These are phyloP conservation scores for Thalassarche chlororhynchos DNA, from an alignment of 2,113 vertebrate genomes.

Conservation along the genomic window DNA sequence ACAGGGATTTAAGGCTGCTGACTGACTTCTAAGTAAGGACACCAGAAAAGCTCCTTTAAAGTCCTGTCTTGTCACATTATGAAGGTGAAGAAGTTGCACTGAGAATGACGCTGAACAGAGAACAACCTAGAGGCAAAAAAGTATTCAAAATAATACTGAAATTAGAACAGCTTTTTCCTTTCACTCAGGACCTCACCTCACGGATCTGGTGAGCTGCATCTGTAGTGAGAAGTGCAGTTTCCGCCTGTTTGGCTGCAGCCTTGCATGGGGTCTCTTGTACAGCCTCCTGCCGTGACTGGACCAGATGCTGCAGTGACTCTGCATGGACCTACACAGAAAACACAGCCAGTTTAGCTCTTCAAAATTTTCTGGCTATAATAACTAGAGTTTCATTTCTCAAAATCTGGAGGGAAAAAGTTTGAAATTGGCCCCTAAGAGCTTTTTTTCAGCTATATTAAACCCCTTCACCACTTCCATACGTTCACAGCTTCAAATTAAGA, in stretches of 20 bases:
- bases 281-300: slow-evolving; percentile 81
- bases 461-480: not conserved
- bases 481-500: not conserved
- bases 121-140: not conserved
- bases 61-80: not conserved
- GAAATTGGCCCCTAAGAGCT: not conserved
- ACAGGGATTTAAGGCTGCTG: not conserved
- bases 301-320: slow-evolving; percentile 84
- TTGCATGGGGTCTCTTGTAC: slow-evolving; percentile 80
- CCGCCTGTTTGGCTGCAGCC: slow-evolving; percentile 86
- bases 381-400: not conserved
- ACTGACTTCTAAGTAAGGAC: not conserved
- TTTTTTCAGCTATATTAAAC: not conserved
- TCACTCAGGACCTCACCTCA: slow-evolving; percentile 77
- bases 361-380: not conserved
- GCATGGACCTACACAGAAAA: slow-evolving; percentile 78
- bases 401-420: not conserved
- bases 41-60: not conserved
- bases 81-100: not conserved
- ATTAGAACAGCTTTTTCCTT: not conserved
- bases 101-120: not conserved
- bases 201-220: slow-evolving; percentile 83
- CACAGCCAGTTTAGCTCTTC: not conserved
- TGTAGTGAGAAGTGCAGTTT: slow-evolving; percentile 74
- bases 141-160: not conserved